phyloP scores from a whole-genome alignment of 2,113 vertebrate species.

The Thermophis baileyi region DNA sequence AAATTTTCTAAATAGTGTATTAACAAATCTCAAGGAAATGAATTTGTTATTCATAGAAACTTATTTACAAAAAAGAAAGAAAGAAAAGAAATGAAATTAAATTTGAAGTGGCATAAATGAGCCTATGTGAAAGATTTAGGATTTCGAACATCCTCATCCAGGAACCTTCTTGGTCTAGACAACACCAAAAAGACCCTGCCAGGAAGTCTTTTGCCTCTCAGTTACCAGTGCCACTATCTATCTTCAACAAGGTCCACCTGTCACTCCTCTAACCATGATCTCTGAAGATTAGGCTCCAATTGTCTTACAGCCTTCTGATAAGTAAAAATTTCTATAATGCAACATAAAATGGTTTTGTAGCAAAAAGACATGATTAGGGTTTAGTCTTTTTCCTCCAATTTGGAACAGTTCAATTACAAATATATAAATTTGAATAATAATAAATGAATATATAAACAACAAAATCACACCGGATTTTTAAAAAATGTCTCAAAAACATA shows the following conservation, averaged over 20 bases:
- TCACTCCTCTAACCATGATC: not conserved
- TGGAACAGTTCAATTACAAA: not conserved
- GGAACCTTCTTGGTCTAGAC: not conserved
- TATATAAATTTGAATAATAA: not conserved
- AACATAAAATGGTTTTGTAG: not conserved
- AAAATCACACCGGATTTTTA: not conserved
- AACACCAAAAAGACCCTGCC: not conserved
- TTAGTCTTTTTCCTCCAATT: not conserved
- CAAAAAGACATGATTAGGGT: not conserved
- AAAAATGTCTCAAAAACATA: not conserved
- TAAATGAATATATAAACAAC: not conserved
- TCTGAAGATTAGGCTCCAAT: not conserved
- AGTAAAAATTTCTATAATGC: not conserved
- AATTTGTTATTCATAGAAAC: not conserved
- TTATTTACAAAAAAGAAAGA: not conserved
- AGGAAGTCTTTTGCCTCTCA: not conserved
- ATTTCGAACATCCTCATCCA: not conserved
- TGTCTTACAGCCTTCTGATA: not conserved
- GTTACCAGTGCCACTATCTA: not conserved
- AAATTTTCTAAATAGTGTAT: not conserved
- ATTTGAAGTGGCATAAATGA: not conserved
- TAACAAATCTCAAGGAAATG: not conserved
- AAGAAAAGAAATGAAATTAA: not conserved
- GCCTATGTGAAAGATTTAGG: not conserved
- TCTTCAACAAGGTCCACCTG: not conserved